These are phyloP conservation scores for Maccullochella peelii DNA, from an alignment of 2,113 vertebrate genomes.

Conservation along the genomic window DNA sequence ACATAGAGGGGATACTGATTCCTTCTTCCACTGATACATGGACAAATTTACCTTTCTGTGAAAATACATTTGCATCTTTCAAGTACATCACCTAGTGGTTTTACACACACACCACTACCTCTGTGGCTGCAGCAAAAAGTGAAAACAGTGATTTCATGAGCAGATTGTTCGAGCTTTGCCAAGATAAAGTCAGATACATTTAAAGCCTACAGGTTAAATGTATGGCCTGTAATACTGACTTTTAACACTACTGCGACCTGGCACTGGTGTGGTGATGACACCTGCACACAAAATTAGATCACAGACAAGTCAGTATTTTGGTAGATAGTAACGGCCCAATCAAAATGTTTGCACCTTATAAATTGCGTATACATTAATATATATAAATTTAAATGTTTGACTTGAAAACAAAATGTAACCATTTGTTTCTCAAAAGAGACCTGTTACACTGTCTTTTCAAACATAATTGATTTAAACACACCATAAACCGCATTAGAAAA, in stretches of 20 bases:
- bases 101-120: neutral
- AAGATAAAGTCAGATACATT: too few relatives aligned
- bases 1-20: slow-evolving; percentile 29
- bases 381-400: neutral
- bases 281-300: neutral
- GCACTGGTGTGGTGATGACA: neutral
- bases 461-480: neutral
- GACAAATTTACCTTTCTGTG: neutral
- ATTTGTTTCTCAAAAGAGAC: neutral
- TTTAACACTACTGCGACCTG: neutral
- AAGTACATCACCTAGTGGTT: neutral
- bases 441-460: neutral
- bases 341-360: neutral
- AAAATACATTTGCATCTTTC: neutral
- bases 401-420: neutral
- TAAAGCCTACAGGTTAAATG: neutral
- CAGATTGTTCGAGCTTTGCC: neutral
- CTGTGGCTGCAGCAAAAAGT: neutral
- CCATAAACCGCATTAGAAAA: neutral
- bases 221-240: neutral
- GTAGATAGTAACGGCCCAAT: neutral
- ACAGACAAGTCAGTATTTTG: neutral
- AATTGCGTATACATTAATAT: neutral
- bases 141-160: neutral
- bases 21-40: slow-evolving; percentile 44